These are phyloP conservation scores for Leptobrachium ailaonicum DNA, from an alignment of 2,113 vertebrate genomes.

Conservation along the genomic window DNA sequence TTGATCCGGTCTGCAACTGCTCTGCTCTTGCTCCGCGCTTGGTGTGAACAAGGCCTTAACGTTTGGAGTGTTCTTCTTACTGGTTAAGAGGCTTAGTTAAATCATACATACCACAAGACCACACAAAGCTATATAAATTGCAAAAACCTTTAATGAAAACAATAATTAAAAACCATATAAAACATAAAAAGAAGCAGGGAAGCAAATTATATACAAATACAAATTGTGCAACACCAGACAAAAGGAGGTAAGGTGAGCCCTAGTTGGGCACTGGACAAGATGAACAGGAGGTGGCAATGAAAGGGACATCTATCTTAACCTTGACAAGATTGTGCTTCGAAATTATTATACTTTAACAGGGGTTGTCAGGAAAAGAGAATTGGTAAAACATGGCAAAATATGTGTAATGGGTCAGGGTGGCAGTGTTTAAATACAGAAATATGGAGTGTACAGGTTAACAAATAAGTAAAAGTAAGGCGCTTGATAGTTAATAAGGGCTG, in stretches of 20 bases:
- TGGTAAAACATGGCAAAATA: not conserved
- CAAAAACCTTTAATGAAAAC: constrained; percentile 34
- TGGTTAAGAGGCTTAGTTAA: not conserved
- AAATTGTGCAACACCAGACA: constrained; percentile 39
- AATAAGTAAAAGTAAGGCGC: not conserved
- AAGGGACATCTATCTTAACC: not conserved
- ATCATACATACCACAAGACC: not conserved
- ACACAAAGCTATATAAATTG: constrained; percentile 3
- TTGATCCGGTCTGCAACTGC: too few relatives aligned
- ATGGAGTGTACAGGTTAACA: constrained; percentile 29
- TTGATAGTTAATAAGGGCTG: not conserved
- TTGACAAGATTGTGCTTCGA: constrained; percentile 35
- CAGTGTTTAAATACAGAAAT: constrained; percentile 18
- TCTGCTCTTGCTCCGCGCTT: too few relatives aligned
- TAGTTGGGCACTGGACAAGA: not conserved
- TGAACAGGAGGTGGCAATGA: not conserved
- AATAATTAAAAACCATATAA: constrained; percentile 26
- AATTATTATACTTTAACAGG: constrained; percentile 13
- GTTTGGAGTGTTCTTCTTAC: too few relatives aligned
- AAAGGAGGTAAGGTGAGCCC: not conserved
- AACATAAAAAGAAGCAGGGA: constrained; percentile 24
- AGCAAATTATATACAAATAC: constrained; percentile 49
- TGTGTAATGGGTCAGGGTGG: not conserved
- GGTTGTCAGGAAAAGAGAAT: not conserved
- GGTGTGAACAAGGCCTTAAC: too few relatives aligned